Evolutionary conservation across 2,888 invertebrate genomes (phyloP).

Genomic region (Macaria notata): DNA sequence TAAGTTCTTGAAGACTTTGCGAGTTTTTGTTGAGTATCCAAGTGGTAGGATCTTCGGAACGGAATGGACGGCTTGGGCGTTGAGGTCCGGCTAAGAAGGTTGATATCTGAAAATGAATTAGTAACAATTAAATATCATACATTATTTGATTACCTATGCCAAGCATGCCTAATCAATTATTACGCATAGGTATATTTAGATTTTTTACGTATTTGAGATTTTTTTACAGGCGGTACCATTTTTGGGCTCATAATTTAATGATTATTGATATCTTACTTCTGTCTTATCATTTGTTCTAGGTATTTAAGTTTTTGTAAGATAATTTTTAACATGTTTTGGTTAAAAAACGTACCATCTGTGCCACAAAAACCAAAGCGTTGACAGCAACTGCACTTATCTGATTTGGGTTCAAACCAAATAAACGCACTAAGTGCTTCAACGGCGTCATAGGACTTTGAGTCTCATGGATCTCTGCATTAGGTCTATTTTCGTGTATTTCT

Average conservation of each 20-base stretch:
- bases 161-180: too few relatives aligned
- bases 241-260: too few relatives aligned
- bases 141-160: too few relatives aligned
- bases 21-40: slow-evolving; percentile 86
- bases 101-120: slow-evolving; percentile 80
- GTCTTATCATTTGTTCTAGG: too few relatives aligned
- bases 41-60: slow-evolving; percentile 57
- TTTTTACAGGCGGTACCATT: too few relatives aligned
- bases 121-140: too few relatives aligned
- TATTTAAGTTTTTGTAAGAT: background rate
- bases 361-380: slow-evolving; percentile 91
- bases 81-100: slow-evolving; percentile 73
- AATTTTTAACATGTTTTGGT: background rate
- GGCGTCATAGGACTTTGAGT: slow-evolving; percentile 77
- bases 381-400: slow-evolving; percentile 91
- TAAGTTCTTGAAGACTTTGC: slow-evolving; percentile 77
- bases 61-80: slow-evolving; percentile 46
- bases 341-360: slow-evolving; percentile 86
- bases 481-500: slow-evolving; percentile 41
- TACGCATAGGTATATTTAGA: too few relatives aligned
- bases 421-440: slow-evolving; percentile 79
- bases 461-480: slow-evolving; percentile 61
- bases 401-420: slow-evolving; percentile 89
- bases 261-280: too few relatives aligned
- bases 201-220: too few relatives aligned